phyloP scores from a whole-genome alignment of 2,888 invertebrate genomes.

The Parnassius mnemosyne region DNA sequence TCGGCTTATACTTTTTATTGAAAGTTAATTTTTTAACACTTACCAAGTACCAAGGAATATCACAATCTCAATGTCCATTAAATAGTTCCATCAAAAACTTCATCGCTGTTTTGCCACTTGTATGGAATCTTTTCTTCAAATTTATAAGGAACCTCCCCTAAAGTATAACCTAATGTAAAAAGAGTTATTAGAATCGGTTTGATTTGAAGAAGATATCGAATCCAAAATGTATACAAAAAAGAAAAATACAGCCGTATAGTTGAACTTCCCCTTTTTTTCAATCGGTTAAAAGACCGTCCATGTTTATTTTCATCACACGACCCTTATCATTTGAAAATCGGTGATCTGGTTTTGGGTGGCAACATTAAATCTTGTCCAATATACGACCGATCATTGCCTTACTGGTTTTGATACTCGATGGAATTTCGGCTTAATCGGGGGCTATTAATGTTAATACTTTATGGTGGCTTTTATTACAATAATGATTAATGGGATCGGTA shows the following conservation, averaged over 20 bases:
- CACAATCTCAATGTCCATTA: too few relatives aligned
- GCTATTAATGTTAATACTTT: slow-evolving; percentile 20
- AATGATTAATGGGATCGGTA: slow-evolving; percentile 15
- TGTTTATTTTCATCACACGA: background rate
- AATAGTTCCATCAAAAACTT: too few relatives aligned
- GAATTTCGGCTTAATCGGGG: slow-evolving; percentile 22
- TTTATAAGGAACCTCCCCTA: too few relatives aligned
- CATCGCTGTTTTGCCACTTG: too few relatives aligned
- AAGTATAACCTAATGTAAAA: too few relatives aligned
- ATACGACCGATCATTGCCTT: slow-evolving; percentile 14
- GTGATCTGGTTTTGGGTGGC: slow-evolving; percentile 17
- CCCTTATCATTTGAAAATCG: slow-evolving; percentile 5
- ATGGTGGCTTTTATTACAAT: slow-evolving; percentile 16
- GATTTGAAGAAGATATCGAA: background rate
- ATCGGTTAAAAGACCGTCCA: background rate
- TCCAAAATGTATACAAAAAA: background rate
- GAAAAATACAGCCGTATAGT: background rate
- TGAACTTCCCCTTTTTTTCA: too few relatives aligned
- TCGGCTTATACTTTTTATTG: too few relatives aligned
- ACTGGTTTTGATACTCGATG: slow-evolving; percentile 21
- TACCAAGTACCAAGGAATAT: too few relatives aligned
- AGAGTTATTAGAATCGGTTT: too few relatives aligned
- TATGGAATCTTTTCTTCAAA: too few relatives aligned
- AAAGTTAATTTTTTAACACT: too few relatives aligned
- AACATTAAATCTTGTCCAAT: slow-evolving; percentile 15